Conservation (phyloP, 1,140 invertebrate genomes). For the Drosophila busckii region DNA sequence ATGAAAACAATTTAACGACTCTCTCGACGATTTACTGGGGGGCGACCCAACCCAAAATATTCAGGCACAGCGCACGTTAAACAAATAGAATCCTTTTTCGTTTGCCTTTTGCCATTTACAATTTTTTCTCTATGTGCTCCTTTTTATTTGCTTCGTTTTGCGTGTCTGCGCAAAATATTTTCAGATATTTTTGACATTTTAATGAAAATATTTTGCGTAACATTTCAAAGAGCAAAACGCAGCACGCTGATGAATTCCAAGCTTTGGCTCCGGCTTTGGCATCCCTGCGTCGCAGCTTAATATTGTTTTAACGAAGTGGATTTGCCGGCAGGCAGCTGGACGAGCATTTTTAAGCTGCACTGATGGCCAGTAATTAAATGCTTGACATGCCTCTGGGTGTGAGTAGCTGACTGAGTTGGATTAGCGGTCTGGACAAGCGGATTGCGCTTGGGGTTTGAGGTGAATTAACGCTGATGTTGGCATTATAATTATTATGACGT, state of each 20-base stretch:
- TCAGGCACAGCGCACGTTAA: conserved; percentile 36
- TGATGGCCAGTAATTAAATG: conserved; percentile 75
- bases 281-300: conserved; percentile 55
- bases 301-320: conserved; percentile 72
- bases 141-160: conserved; percentile 22
- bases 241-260: conserved; percentile 49
- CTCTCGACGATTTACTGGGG: conserved; percentile 60
- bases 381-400: conserved; percentile 63
- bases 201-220: conserved; percentile 69
- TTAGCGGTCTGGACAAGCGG: conserved; percentile 42
- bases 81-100: conserved; percentile 72
- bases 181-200: conserved; percentile 71
- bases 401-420: conserved; percentile 40
- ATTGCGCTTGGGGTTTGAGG: conserved; percentile 16
- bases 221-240: conserved; percentile 32
- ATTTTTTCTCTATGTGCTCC: conserved; percentile 14
- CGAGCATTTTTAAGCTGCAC: conserved; percentile 58
- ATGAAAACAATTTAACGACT: conserved; percentile 77
- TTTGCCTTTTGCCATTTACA: conserved; percentile 29
- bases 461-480: conserved; percentile 60
- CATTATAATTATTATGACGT: conserved; percentile 60
- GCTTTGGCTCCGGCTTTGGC: conserved; percentile 1
- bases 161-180: conserved; percentile 73
- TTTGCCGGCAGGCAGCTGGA: conserved; percentile 27
- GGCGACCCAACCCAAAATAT: conserved; percentile 12